Evolutionary conservation across 2,797 vertebrate genomes (phyloP), one percentile per base, ranked within the genome.

Genomic region (Acestrorhynchus altus): DNA sequence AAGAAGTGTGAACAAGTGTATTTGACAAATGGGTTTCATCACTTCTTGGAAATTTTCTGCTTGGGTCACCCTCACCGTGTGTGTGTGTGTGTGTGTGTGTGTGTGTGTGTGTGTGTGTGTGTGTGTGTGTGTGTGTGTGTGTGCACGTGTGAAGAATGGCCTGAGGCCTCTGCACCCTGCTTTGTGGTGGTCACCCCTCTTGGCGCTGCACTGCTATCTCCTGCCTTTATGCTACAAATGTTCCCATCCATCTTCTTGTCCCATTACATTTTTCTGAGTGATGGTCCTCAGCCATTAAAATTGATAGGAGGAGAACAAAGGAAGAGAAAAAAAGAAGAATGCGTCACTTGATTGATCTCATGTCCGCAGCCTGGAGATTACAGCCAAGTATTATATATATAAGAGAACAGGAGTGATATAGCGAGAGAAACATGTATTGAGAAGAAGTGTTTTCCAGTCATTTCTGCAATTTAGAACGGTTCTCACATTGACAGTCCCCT

Each of bases 221-320:
- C 86, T 93, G 93, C 94, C 90, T 89, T 88, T 93, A 91, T 85
- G 83, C 92, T 92, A 90, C 93, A 92, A 92, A 94, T 93, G 91
- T 93, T 90, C 89, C 90, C 95, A 97, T 97, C 92, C 94, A 95
- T 98, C 96, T 96, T 95, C 91, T 93, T 94, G 93, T 94, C 94
- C 92, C 90, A 94, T 95, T 95, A 94, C 91, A 87, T 93, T 93
- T 91, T 92, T 93, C 91, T 96, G 94, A 96, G 94, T 92, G 94
- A 97, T 96, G 95, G 93, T 92, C 91, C 93, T 94, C 90, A 92
- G 91, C 92, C 92, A 95, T 96, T 96, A 94, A 94, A 96, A 96
- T 91, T 94, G 94, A 96, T 94, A 93, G 92, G 89, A 92, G 59
- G 91, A 90, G 90, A 92, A 93, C 91, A 94, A 93, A 94, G 91